Evolutionary conservation across 2,888 invertebrate species (phyloP), one percentile per base, ranked within the genome.

Genomic region (Drosophila demipolita): DNA sequence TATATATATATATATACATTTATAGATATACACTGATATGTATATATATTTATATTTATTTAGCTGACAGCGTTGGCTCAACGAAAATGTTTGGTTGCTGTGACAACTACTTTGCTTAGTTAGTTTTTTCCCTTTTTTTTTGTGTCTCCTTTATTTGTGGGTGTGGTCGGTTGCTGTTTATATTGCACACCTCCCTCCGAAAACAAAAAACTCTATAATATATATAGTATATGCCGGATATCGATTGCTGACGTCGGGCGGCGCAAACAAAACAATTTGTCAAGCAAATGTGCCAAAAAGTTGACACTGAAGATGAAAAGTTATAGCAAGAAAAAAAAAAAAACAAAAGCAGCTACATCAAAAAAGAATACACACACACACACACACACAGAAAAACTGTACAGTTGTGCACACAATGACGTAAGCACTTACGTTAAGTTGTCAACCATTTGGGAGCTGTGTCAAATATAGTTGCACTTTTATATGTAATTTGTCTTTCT

Each of bases 281-380:
- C 85, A 85, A 86, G 66, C 83, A 87, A 85, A 85, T 85, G 83
- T 85, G 87, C 88, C 88, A 85, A 88, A 83, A 87, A 84, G 68
- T 84, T 84, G 87, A 78, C 78, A 64, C 64, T 38, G 68, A 79
- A 86, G 84, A 84, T 87, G 74, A 66, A 83, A 84, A 87, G 69
- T 80, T 78, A 79, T 87, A 82, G 70, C 66, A 17, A 23, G 33
- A 3, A 40, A 57, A 69, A 77, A 70, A 60, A 60, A 48, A 29
- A 68, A 49, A 23, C 40, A 53, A 38, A 38, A 40, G 9, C 9
- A 40, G 17, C 8, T 12, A 54, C 15, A 53, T 3, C 23, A 8
- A 32, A 48, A 52, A 26, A 50, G 20, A 45, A 33, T 33, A 53
- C 20, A 40, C 12, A 49, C 3, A 12, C 6, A 36, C 26, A 38